Evolutionary conservation across 2,888 invertebrate species (phyloP), one percentile per base, ranked within the genome.

Genomic region (Apocheima hispidaria): DNA sequence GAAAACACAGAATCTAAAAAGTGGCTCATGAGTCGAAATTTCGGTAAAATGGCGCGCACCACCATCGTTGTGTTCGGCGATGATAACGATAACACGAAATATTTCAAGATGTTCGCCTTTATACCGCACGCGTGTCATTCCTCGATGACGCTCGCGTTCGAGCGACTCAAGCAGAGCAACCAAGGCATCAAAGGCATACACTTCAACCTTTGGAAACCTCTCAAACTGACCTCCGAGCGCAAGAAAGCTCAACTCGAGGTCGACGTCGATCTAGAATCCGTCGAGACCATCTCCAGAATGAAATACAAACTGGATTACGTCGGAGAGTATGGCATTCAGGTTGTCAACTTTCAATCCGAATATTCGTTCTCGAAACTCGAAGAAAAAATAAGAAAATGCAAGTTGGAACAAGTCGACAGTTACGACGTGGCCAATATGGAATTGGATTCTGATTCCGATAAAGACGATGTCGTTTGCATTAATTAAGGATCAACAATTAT

Each of bases 381-480:
- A 21, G 83, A 86, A 1, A 41, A 78, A 1, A 75, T 91, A 0
- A 73, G 74, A 4, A 82, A 78, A 43, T 79, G 68, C 56, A 90
- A 81, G 65, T 66, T 76, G 0, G 89, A 91, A 61, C 70, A 76
- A 60, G 79, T 65, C 0, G 92, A 92, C 55, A 84, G 77, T 20
- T 88, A 90, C 52, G 87, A 83, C 48, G 83, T 87, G 0, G 79
- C 86, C 5, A 89, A 90, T 59, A 92, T 92, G 92, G 91, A 91
- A 4, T 66, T 92, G 35, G 85, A 72, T 7, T 84, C 88, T 0
- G 80, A 78, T 14, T 78, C 80, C 1, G 83, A 85, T 6, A 48
- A 56, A 4, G 77, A 81, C 0, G 84, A 83, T 35, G 62, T 77
- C 2, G 66, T 77, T 61, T 78, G 70, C 56, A 61, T 79, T 60